Evolutionary conservation across 2,888 invertebrate species (phyloP).

Genomic region (Scaeva pyrastri): DNA sequence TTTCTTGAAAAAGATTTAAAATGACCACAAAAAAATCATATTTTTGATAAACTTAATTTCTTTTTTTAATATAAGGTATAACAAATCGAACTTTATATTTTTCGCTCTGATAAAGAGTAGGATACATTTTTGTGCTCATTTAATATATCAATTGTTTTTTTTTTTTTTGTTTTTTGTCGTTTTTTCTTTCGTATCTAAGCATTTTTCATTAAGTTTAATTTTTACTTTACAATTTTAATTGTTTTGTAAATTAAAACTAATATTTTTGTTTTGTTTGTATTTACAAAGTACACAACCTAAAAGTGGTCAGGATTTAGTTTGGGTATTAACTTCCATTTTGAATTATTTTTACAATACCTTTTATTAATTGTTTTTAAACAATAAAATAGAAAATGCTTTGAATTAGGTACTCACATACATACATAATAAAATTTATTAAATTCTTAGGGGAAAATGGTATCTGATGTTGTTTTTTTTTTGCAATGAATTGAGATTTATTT

Average conservation of each 20-base stretch:
- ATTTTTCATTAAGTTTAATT: slow-evolving; percentile 18
- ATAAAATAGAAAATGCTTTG: slow-evolving; percentile 6
- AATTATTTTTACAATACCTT: slow-evolving; percentile 50
- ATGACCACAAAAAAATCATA: slow-evolving; percentile 49
- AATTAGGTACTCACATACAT: not conserved
- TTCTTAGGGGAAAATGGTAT: slow-evolving; percentile 33
- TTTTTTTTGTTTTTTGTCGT: slow-evolving; percentile 23
- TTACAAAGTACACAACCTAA: slow-evolving; percentile 75
- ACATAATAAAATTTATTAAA: not conserved
- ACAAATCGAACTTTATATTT: slow-evolving; percentile 68
- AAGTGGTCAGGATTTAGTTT: slow-evolving; percentile 73
- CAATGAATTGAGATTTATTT: slow-evolving; percentile 1
- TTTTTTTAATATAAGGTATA: slow-evolving; percentile 32
- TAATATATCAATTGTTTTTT: slow-evolving; percentile 61
- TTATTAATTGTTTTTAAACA: slow-evolving; percentile 18
- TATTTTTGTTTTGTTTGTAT: slow-evolving; percentile 49
- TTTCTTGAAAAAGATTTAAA: slow-evolving; percentile 47
- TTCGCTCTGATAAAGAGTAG: slow-evolving; percentile 76
- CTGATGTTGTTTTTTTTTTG: slow-evolving; percentile 8
- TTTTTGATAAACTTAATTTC: slow-evolving; percentile 19
- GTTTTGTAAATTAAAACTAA: slow-evolving; percentile 35
- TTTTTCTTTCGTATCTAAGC: slow-evolving; percentile 31
- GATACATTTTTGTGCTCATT: slow-evolving; percentile 76
- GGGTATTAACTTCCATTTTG: slow-evolving; percentile 60
- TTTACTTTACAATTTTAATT: slow-evolving; percentile 54